phyloP scores from a whole-genome alignment of 2,888 invertebrate species.

The Rhabditoides inermis region DNA sequence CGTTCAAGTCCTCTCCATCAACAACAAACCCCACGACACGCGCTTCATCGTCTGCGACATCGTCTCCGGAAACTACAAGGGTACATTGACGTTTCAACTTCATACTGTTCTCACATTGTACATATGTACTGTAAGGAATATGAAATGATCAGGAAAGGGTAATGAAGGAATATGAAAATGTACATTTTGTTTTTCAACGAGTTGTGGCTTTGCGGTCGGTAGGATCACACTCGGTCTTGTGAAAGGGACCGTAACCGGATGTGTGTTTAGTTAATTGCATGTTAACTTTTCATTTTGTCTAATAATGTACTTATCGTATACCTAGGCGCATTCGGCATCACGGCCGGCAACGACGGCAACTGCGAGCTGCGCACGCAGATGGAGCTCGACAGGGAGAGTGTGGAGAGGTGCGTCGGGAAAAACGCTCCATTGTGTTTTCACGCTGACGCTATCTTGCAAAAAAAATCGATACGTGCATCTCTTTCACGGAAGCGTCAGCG shows the following conservation, averaged over 20 bases:
- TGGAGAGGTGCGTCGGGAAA: conserved; percentile 26
- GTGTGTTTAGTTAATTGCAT: background rate
- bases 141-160: too few species aligned
- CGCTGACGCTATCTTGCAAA: too few species aligned
- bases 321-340: conserved; percentile 44
- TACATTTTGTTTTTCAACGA: too few species aligned
- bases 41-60: conserved; percentile 48
- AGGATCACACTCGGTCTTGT: background rate
- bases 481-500: too few species aligned
- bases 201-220: too few species aligned
- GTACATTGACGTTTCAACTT: conserved; percentile 5
- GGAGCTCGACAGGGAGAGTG: conserved; percentile 46
- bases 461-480: too few species aligned
- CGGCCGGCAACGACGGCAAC: conserved; percentile 41
- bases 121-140: too few species aligned
- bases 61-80: conserved; percentile 45
- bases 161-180: too few species aligned
- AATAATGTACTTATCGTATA: too few species aligned
- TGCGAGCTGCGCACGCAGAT: conserved; percentile 45
- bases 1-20: conserved; percentile 41
- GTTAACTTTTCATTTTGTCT: background rate
- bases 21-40: conserved; percentile 45
- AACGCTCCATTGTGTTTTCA: too few species aligned
- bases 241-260: background rate
- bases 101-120: too few species aligned